Percentiles rank a stretch among this genome's conserved stretches.
Evolutionary conservation across 2,888 invertebrate genomes (phyloP).

Genomic region (Copidosoma aretas): DNA sequence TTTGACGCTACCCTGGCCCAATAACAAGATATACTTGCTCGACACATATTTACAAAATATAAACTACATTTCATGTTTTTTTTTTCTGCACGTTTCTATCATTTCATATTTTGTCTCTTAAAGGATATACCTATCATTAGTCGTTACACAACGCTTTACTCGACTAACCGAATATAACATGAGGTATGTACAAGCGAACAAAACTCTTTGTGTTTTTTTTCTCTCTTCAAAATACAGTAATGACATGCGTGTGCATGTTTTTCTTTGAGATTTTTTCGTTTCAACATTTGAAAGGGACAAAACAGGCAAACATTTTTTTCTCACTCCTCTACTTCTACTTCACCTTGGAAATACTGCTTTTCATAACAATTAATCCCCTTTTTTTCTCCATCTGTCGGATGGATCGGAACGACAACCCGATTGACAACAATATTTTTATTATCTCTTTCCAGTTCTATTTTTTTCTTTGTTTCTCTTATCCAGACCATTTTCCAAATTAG

Average conservation of each 20-base stretch:
- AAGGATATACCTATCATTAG: slow-evolving; percentile 4
- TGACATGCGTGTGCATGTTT: not conserved
- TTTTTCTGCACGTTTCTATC: slow-evolving; percentile 1
- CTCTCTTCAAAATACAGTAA: not conserved
- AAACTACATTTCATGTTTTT: slow-evolving; percentile 22
- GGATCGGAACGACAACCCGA: slow-evolving; percentile 34
- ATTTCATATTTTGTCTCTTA: not conserved
- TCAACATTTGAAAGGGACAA: no score
- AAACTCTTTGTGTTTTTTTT: slow-evolving; percentile 15
- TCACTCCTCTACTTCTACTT: slow-evolving; percentile 1
- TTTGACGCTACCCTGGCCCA: slow-evolving; percentile 12
- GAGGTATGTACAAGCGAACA: slow-evolving; percentile 37
- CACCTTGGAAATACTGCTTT: slow-evolving; percentile 29
- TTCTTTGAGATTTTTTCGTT: not conserved
- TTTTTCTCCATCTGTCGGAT: slow-evolving; percentile 24
- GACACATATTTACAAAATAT: slow-evolving; percentile 34
- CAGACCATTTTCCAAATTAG: slow-evolving; percentile 27
- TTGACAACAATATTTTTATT: not conserved
- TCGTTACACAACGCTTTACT: slow-evolving; percentile 20
- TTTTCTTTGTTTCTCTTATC: not conserved
- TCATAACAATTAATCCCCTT: slow-evolving; percentile 26
- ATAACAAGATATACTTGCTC: not conserved
- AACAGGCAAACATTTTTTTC: not conserved
- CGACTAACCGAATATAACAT: slow-evolving; percentile 21
- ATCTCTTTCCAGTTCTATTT: not conserved